phyloP scores from a whole-genome alignment of 1,140 invertebrate genomes.

The Caenorhabditis briggsae region DNA sequence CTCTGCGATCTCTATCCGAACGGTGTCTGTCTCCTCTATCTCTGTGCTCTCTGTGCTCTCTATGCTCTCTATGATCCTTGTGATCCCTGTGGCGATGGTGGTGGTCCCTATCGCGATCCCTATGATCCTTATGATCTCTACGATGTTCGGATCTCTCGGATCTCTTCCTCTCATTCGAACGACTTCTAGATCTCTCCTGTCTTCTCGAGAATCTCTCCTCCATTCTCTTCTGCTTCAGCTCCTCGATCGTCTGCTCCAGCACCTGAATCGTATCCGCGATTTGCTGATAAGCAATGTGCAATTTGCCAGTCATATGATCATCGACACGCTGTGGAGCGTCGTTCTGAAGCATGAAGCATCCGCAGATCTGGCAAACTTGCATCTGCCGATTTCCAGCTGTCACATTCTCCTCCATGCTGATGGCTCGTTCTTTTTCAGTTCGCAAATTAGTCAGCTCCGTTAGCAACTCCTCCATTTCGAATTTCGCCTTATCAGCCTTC shows the following conservation, averaged over 20 bases:
- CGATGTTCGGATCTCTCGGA: background rate
- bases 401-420: slow-evolving; percentile 32
- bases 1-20: slow-evolving; percentile 23
- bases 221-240: background rate
- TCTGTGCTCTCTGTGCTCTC: background rate
- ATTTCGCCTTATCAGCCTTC: slow-evolving; percentile 14
- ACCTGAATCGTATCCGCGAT: slow-evolving; percentile 1
- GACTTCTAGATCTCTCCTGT: slow-evolving; percentile 5
- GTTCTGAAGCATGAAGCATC: slow-evolving; percentile 96
- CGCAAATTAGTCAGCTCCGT: background rate
- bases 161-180: slow-evolving; percentile 1
- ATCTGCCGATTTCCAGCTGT: slow-evolving; percentile 54
- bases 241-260: background rate
- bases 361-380: slow-evolving; percentile 84
- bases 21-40: background rate
- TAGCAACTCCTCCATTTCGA: slow-evolving; percentile 31
- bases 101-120: background rate
- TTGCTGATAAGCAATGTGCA: slow-evolving; percentile 60
- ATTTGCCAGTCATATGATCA: slow-evolving; percentile 94
- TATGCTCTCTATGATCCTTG: background rate
- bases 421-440: background rate
- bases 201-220: background rate
- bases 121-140: background rate
- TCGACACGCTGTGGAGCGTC: slow-evolving; percentile 96
- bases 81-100: background rate